Percentiles rank a stretch among this genome's conserved stretches.
These are phyloP conservation scores for Engystomops pustulosus DNA, from an alignment of 2,113 vertebrate genomes.

Conservation along the genomic window DNA sequence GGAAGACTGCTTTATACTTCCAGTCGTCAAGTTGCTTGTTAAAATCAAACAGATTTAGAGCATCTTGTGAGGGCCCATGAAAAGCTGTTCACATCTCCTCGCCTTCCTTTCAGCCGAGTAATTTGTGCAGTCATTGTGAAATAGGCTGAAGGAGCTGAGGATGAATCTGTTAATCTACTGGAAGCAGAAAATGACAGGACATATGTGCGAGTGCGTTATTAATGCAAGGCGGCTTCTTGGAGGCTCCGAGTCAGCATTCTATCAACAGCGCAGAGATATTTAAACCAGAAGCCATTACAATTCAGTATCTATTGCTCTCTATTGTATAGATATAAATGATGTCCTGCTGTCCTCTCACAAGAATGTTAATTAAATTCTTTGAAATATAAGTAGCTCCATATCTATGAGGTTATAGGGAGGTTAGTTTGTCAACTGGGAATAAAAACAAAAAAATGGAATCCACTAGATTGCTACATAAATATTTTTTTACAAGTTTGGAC, in stretches of 20 bases:
- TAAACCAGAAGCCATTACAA: conserved; percentile 31
- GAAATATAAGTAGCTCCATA: conserved; percentile 12
- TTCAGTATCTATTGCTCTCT: conserved; percentile 13
- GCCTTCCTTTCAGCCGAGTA: conserved; percentile 57
- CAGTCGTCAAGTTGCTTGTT: conserved; percentile 53
- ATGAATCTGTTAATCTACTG: conserved; percentile 69
- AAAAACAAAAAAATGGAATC: not conserved
- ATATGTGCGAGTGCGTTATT: conserved; percentile 60
- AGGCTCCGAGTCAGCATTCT: conserved; percentile 19
- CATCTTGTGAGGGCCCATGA: conserved; percentile 55
- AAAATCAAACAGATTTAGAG: conserved; percentile 62
- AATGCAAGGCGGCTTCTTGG: conserved; percentile 55
- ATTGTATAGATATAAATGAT: conserved; percentile 2
- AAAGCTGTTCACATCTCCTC: conserved; percentile 61
- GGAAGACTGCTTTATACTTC: conserved; percentile 58
- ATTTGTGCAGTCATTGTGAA: conserved; percentile 63
- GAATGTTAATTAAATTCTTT: conserved; percentile 18
- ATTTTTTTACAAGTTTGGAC: not conserved
- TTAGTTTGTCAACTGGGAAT: conserved; percentile 1
- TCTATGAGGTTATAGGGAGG: conserved; percentile 3
- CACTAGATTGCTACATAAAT: not conserved
- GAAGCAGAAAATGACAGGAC: conserved; percentile 65
- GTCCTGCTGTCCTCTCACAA: not conserved
- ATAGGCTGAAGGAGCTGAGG: conserved; percentile 55
- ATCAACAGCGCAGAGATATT: conserved; percentile 21